These are phyloP conservation scores for Corvus moneduloides DNA, from an alignment of 2,113 vertebrate genomes.

Conservation along the genomic window DNA sequence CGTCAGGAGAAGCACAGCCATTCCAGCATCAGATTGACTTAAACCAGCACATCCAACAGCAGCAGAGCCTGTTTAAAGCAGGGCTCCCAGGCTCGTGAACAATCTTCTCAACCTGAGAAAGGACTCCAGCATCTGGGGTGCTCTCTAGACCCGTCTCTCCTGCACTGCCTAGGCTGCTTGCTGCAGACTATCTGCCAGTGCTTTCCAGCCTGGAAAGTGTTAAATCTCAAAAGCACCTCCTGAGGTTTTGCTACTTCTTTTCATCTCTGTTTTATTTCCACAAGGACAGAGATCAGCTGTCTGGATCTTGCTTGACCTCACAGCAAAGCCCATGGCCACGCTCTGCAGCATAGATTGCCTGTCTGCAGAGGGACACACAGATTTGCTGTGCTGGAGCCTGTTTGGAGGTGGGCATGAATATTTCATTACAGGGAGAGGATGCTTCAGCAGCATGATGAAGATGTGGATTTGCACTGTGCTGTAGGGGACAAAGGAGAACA, in stretches of 20 bases:
- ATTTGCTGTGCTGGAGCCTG: neutral
- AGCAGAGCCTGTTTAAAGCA: neutral
- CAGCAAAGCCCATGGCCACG: neutral
- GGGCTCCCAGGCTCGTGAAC: neutral
- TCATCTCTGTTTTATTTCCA: slow-evolving; percentile 28
- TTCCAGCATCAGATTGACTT: neutral
- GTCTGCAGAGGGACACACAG: neutral
- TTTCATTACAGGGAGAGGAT: neutral
- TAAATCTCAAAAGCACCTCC: neutral
- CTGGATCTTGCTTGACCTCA: neutral
- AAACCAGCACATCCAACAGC: neutral
- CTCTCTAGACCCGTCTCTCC: neutral
- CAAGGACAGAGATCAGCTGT: neutral
- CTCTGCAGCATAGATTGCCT: neutral
- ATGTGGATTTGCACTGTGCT: neutral
- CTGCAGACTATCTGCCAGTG: too few relatives aligned
- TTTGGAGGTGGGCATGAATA: neutral
- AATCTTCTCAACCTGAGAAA: neutral
- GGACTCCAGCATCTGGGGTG: neutral
- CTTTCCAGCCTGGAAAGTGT: neutral
- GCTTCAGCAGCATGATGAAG: neutral
- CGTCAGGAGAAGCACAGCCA: neutral
- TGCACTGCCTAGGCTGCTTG: neutral
- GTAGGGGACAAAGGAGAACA: neutral
- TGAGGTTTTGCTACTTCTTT: neutral